A percentile compares a stretch with the other conserved stretches of the same genome.
Conservation (phyloP, 2,113 vertebrate species). For the Oryzias melastigma region DNA sequence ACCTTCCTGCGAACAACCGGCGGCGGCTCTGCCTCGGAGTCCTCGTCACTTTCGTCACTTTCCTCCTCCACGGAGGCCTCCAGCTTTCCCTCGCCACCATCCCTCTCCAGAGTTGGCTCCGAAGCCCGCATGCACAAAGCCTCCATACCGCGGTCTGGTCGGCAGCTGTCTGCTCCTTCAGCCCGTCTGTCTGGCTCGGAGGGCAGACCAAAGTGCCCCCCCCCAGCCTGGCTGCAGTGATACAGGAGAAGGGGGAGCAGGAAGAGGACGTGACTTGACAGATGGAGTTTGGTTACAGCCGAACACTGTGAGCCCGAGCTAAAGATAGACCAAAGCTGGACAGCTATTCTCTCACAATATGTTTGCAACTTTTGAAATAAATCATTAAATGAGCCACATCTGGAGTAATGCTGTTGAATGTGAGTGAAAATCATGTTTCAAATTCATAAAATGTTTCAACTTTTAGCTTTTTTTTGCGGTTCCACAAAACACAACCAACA, state of each 20-base stretch:
- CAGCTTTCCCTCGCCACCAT: slow-evolving; percentile 50
- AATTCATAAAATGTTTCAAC: no score
- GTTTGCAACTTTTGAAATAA: slow-evolving; percentile 35
- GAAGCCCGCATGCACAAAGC: slow-evolving; percentile 63
- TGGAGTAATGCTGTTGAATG: no score
- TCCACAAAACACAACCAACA: no score
- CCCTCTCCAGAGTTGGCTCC: slow-evolving; percentile 55
- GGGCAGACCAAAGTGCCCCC: slow-evolving; percentile 67
- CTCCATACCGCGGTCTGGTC: slow-evolving; percentile 77
- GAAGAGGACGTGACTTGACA: slow-evolving; percentile 80
- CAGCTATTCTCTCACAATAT: slow-evolving; percentile 33
- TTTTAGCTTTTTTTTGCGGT: no score
- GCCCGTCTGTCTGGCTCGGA: slow-evolving; percentile 70
- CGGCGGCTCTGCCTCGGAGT: slow-evolving; percentile 67
- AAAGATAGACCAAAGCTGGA: slow-evolving; percentile 61
- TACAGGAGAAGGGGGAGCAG: slow-evolving; percentile 81
- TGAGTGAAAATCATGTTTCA: no score
- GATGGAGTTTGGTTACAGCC: slow-evolving; percentile 90
- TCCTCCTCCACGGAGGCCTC: slow-evolving; percentile 80
- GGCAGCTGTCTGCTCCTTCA: slow-evolving; percentile 47
- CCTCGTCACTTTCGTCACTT: slow-evolving; percentile 81
- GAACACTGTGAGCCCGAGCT: slow-evolving; percentile 85
- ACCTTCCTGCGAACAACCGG: slow-evolving; percentile 82
- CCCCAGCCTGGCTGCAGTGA: slow-evolving; percentile 74
- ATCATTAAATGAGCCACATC: slow-evolving; percentile 3